phyloP scores from a whole-genome alignment of 2,888 invertebrate species.

The Trachelus troglodyta region DNA sequence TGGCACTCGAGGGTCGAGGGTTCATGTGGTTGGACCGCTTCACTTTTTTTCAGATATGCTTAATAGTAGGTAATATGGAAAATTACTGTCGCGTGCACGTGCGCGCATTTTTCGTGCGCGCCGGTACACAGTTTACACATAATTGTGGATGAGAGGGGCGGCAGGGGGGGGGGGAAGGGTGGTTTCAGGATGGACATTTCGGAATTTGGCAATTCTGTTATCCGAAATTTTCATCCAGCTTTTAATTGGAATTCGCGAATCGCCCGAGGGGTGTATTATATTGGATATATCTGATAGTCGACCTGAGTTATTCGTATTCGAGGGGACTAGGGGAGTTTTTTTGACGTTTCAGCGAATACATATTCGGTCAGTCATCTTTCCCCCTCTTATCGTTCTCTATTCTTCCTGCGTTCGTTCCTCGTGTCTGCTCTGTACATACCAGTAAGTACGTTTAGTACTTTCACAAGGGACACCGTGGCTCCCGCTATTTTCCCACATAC shows the following conservation, averaged over 20 bases:
- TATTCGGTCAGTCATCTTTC: background rate
- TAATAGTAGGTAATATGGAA: background rate
- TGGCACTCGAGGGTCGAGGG: background rate
- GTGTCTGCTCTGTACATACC: background rate
- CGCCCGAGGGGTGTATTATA: conserved; percentile 9
- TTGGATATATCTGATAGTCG: conserved; percentile 11
- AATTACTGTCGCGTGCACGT: background rate
- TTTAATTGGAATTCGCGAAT: conserved; percentile 12
- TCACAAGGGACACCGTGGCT: background rate
- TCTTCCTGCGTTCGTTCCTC: background rate
- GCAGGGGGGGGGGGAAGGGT: background rate
- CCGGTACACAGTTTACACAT: background rate
- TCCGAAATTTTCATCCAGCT: conserved; percentile 14
- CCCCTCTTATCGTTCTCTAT: background rate
- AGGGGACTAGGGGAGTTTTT: background rate
- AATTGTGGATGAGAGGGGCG: background rate
- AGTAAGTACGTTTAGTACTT: background rate
- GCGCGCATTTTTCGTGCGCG: background rate
- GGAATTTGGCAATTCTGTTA: conserved; percentile 19
- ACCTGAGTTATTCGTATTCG: background rate
- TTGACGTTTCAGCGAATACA: background rate
- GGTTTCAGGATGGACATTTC: conserved; percentile 3
- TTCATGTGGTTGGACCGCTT: background rate
- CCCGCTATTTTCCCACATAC: background rate
- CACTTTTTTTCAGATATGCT: background rate